These are phyloP conservation scores for Oncorhynchus masou DNA, from an alignment of 2,113 vertebrate genomes.

Conservation along the genomic window DNA sequence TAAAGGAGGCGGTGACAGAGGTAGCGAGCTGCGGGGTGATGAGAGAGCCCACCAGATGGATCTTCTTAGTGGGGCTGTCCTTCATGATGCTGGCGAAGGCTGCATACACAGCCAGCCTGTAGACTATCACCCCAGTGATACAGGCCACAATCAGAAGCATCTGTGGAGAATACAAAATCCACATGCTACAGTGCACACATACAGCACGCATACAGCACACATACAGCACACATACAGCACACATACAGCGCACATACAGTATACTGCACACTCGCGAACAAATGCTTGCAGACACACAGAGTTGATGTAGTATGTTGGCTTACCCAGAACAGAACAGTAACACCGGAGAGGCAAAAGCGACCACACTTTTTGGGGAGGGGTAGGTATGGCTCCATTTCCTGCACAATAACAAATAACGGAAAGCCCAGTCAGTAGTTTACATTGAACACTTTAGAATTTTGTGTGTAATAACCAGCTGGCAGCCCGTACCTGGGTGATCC, in stretches of 20 bases:
- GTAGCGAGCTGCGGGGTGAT: slow-evolving; percentile 94
- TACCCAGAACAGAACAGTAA: slow-evolving; percentile 94
- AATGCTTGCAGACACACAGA: background rate
- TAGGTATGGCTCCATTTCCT: slow-evolving; percentile 96
- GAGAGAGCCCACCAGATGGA: slow-evolving; percentile 81
- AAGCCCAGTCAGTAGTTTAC: too few relatives aligned
- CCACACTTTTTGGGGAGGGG: slow-evolving; percentile 82
- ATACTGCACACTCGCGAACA: slow-evolving; percentile 1
- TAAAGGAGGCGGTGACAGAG: slow-evolving; percentile 90
- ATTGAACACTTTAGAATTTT: too few relatives aligned
- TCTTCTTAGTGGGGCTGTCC: slow-evolving; percentile 69
- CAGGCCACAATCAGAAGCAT: slow-evolving; percentile 88
- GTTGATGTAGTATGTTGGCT: slow-evolving; percentile 56
- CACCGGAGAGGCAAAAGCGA: slow-evolving; percentile 86
- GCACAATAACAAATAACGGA: slow-evolving; percentile 49
- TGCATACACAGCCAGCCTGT: slow-evolving; percentile 91
- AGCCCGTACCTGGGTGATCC: slow-evolving; percentile 63
- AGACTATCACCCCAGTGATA: slow-evolving; percentile 93
- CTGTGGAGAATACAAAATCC: slow-evolving; percentile 62
- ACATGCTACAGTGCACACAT: too few relatives aligned
- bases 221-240: too few relatives aligned
- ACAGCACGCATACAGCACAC: too few relatives aligned
- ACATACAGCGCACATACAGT: too few relatives aligned
- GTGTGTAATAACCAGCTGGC: too few relatives aligned
- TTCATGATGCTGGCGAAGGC: slow-evolving; percentile 94